Base-by-base conservation (phyloP, 1,140 invertebrate species). In the Drosophila mayri region DNA sequence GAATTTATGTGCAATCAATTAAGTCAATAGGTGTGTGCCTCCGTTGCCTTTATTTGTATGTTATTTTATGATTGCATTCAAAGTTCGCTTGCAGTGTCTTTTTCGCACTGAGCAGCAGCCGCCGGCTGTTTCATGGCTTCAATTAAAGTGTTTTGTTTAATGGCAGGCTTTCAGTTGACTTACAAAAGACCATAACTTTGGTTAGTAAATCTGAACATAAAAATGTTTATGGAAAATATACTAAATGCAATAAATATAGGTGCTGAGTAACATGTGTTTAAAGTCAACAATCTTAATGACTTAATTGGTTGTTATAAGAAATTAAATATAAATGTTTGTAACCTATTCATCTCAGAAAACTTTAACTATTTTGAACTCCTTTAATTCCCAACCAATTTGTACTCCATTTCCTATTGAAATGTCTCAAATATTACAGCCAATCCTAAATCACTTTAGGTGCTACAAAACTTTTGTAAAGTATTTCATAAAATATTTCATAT, bases 1-100 rank as follows among this genome's bases (percentile, higher is more conserved):
- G 70, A 87, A 82, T 79, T 67, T 72, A 70, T 87, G 55, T 82
- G 71, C 68, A 83, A 87, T 88, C 83, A 87, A 87, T 87, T 75
- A 83, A 83, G 80, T 79, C 75, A 83, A 83, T 83, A 83, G 80
- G 80, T 83, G 80, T 82, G 80, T 73, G 79, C 35, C 64, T 47
- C 35, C 43, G 41, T 57, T 61, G 35, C 10, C 35, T 25, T 55
- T 54, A 16, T 54, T 35, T 37, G 32, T 54, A 37, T 54, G 37
- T 54, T 37, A 58, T 57, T 54, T 75, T 59, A 30, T 59, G 64
- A 40, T 46, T 67, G 49, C 35, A 28, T 41, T 32, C 32, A 41
- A 37, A 65, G 49, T 71, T 55, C 18, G n/a, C 30, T 38, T 30
- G n/a, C 37, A 49, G 40, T 63, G 14, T 28, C 8, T 64, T 57